These are phyloP conservation scores for Branchinecta lindahli DNA, from an alignment of 1,140 invertebrate genomes.

Conservation along the genomic window DNA sequence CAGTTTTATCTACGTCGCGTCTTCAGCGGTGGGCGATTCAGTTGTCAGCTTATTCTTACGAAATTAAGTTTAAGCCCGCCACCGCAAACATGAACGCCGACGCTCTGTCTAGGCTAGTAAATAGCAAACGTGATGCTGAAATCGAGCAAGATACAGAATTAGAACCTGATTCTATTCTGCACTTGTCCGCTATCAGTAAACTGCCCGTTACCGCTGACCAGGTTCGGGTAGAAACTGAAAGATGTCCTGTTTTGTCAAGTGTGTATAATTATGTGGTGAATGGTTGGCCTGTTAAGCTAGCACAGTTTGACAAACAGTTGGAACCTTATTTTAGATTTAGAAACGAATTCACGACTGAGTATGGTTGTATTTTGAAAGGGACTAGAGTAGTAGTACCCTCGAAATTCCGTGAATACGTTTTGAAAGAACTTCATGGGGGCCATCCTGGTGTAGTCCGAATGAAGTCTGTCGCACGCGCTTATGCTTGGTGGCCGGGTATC, in stretches of 20 bases:
- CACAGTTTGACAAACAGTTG: neutral
- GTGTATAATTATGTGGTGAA: neutral
- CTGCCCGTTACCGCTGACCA: neutral
- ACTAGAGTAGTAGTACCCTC: constrained; percentile 32
- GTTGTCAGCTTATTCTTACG: constrained; percentile 29
- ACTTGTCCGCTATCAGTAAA: neutral
- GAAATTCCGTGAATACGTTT: constrained; percentile 26
- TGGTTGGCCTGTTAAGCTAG: neutral
- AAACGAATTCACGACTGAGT: constrained; percentile 9
- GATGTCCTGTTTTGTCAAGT: neutral
- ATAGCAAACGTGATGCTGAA: neutral
- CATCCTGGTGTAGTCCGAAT: constrained; percentile 38
- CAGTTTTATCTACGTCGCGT: constrained; percentile 26
- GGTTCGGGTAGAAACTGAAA: neutral
- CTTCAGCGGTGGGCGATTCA: constrained; percentile 31
- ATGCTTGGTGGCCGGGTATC: constrained; percentile 38
- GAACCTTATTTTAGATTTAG: neutral
- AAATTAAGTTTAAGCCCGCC: constrained; percentile 26
- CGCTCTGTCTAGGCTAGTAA: constrained; percentile 23
- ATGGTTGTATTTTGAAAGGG: constrained; percentile 24
- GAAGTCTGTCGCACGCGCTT: constrained; percentile 36
- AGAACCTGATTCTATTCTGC: neutral
- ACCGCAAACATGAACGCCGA: constrained; percentile 27
- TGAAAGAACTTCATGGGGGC: constrained; percentile 32
- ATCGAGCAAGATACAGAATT: neutral